Percentiles rank a stretch among this genome's conserved stretches.
Evolutionary conservation across 2,113 vertebrate genomes (phyloP).

Genomic region (Delphinus delphis): DNA sequence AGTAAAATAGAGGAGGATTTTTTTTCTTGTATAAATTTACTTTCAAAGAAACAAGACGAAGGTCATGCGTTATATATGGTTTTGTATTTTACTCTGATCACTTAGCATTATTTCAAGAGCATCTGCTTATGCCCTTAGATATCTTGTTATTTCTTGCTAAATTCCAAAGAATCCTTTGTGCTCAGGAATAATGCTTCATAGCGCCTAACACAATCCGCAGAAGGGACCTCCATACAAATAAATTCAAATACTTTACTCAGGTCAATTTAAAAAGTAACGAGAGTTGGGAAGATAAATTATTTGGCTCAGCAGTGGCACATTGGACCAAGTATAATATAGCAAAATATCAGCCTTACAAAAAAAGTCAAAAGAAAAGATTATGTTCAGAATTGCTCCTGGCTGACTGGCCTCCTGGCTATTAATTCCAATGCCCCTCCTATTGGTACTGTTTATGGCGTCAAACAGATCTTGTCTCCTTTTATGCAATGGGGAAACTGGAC

Average conservation of each 20-base stretch:
- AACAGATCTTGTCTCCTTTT: constrained; percentile 75
- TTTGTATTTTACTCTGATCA: not conserved
- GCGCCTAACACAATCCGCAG: not conserved
- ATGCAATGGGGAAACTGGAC: constrained; percentile 67
- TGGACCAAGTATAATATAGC: constrained; percentile 49
- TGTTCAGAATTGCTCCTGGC: constrained; percentile 76
- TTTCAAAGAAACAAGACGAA: constrained; percentile 1
- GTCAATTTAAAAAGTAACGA: constrained; percentile 60
- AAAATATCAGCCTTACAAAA: constrained; percentile 70
- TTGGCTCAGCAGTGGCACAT: constrained; percentile 48
- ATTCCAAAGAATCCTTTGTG: constrained; percentile 46
- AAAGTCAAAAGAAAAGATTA: constrained; percentile 76
- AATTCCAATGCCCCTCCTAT: constrained; percentile 79
- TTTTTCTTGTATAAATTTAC: not conserved
- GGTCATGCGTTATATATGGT: not conserved
- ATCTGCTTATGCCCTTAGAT: not conserved
- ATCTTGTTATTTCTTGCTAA: constrained; percentile 10
- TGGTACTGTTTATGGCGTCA: constrained; percentile 76
- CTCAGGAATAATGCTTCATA: not conserved
- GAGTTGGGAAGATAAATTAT: constrained; percentile 66
- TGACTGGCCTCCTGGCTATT: constrained; percentile 74
- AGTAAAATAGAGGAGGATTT: not conserved
- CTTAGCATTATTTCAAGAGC: not conserved
- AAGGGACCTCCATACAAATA: constrained; percentile 48
- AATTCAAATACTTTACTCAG: constrained; percentile 60